Base-by-base conservation (phyloP, 1,140 invertebrate species). In the Aphis gossypii region DNA sequence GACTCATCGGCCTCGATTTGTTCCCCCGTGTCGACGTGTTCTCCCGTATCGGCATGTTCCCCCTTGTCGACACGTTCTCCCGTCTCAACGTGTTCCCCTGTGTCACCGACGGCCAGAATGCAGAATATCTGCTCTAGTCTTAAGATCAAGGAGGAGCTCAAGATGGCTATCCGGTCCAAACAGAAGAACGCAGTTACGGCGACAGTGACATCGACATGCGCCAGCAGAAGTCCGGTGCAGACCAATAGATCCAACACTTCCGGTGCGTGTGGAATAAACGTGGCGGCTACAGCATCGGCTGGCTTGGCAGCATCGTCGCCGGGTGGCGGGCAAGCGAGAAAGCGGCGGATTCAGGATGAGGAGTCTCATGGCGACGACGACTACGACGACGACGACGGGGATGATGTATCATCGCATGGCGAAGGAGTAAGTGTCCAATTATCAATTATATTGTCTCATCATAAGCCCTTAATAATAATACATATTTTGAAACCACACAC, bases 101-200 rank as follows among this genome's bases (percentile, higher is more conserved):
- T 88, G 2, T 84, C 92, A 6, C 96, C 96, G 90, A 96, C 96
- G 82, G 97, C 60, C n/a, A n/a, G 96, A 94, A 96, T 97, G 51
- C 97, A 97, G 95, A 97, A 98, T 95, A 98, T 97, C 86, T 97
- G 98, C 95, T 98, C 98, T 94, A 91, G 91, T 44, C 97, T 98
- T 95, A 96, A 99, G 93, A 99, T 99, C 95, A 99, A 99, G 96
- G 98, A 97, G 95, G 96, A 96, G 94, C 96, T 99, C 94, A 99
- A 98, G 96, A 96, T 98, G 94, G 98, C 98, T 94, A 97, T 99
- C 82, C 92, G 41, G 60, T 46, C 23, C n/a, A 87, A 76, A 38
- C 90, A 88, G n/a, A 44, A 21, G 90, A 91, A 83, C 54, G 68
- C 54, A 23, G 41, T 30, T 30, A 51, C 6, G 6, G 60, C 30